Base-by-base conservation (phyloP, 2,113 vertebrate species). In the Nothocercus nigrocapillus region DNA sequence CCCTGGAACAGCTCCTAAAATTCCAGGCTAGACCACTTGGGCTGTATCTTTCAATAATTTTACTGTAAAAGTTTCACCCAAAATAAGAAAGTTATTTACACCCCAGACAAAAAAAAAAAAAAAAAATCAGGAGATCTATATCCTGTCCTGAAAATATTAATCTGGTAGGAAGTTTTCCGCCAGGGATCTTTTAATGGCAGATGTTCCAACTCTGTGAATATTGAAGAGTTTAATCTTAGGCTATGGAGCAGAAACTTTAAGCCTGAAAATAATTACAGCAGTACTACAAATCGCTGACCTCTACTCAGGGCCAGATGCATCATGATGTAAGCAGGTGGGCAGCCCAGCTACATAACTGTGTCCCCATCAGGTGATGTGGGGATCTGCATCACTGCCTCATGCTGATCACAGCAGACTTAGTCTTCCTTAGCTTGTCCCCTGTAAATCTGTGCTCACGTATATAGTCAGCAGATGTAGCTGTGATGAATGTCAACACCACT, bases 321-420 rank as follows among this genome's bases (percentile, higher is more conserved):
- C 0, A 0, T 6, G 20, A 54, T 4, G 51, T 1, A 54, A 85
- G 66, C 75, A 76, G 72, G n/a, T 84, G 45, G 21, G 34, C 8
- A 1, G 2, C 10, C 51, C 5, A 53, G 56, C 54, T 70, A 4
- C 12, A 11, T 0, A 80, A 25, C 21, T 61, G 11, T 34, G 16
- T 47, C 68, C 34, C 51, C 32, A 77, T 5, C 59, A 38, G 59
- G 32, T 22, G 19, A 78, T 9, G 21, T 42, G 61, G 9, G 32
- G 80, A 80, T 6, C 32, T 5, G 6, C 14, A 80, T 25, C 40
- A 90, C 67, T 19, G 28, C 5, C 38, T 64, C 82, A 8, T 64
- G 51, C n/a, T 45, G 45, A 56, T 51, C 38, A 56, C 51, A 47
- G 20, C 28, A 27, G 32, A 74, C 49, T 25, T 22, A 34, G 21